Conservation (phyloP, 2,797 vertebrate species). For the Eulemur mongoz region DNA sequence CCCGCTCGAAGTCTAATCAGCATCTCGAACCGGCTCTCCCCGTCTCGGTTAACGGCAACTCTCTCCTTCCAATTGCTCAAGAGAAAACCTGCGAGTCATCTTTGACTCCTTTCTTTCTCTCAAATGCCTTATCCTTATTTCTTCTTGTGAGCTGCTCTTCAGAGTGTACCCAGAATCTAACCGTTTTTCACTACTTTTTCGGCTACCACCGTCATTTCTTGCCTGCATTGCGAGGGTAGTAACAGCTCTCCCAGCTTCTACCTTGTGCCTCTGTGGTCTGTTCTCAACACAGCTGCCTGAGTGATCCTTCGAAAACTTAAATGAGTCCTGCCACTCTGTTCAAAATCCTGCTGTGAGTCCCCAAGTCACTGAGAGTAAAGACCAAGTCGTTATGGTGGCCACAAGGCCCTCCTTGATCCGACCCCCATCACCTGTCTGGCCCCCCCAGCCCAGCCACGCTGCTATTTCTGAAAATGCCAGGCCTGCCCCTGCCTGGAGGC, state of each 20-base stretch:
- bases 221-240: neutral
- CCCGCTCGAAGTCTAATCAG: neutral
- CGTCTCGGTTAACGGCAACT: neutral
- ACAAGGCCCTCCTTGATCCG: neutral
- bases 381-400: neutral
- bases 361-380: neutral
- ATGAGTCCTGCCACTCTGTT: neutral
- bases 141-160: neutral
- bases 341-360: neutral
- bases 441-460: neutral
- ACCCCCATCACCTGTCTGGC: neutral
- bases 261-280: neutral
- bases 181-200: neutral
- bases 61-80: neutral
- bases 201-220: neutral
- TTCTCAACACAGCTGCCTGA: neutral
- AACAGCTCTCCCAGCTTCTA: neutral
- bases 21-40: neutral
- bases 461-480: neutral
- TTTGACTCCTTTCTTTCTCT: neutral
- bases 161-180: neutral
- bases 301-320: neutral
- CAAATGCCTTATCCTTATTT: neutral
- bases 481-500: neutral
- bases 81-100: neutral